Conservation (phyloP, 1,140 invertebrate species). For the Artemia franciscana region DNA sequence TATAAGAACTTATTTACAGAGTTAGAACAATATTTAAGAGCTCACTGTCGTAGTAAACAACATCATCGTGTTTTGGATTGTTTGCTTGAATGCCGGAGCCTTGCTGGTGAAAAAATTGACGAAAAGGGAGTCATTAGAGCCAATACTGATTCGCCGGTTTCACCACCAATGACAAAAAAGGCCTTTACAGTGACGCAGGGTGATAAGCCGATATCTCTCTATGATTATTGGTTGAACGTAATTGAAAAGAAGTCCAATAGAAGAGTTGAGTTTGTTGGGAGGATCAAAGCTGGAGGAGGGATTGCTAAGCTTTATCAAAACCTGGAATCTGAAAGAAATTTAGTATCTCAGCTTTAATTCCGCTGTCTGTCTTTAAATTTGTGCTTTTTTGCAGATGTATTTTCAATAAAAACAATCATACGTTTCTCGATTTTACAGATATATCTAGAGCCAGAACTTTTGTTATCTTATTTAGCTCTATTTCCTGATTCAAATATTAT, state of each 20-base stretch:
- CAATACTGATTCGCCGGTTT: conserved; percentile 57
- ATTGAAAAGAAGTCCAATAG: conserved; percentile 19
- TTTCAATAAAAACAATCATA: no score
- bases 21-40: conserved; percentile 54
- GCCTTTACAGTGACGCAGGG: conserved; percentile 15
- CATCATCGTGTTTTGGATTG: conserved; percentile 61
- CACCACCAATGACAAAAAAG: conserved; percentile 30
- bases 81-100: conserved; percentile 47
- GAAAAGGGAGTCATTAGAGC: conserved; percentile 40
- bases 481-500: no score
- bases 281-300: conserved; percentile 32
- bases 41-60: conserved; percentile 38
- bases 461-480: no score
- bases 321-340: conserved; percentile 18
- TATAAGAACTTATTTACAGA: conserved; percentile 43
- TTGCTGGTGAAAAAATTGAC: neutral
- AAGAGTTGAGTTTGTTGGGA: conserved; percentile 46
- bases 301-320: conserved; percentile 54
- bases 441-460: no score
- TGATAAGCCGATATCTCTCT: conserved; percentile 25
- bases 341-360: no score
- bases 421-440: no score
- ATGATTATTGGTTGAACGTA: conserved; percentile 33
- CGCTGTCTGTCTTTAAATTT: no score
- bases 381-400: no score